Conservation (phyloP, 2,797 vertebrate genomes). For the Gephyroberyx darwinii region DNA sequence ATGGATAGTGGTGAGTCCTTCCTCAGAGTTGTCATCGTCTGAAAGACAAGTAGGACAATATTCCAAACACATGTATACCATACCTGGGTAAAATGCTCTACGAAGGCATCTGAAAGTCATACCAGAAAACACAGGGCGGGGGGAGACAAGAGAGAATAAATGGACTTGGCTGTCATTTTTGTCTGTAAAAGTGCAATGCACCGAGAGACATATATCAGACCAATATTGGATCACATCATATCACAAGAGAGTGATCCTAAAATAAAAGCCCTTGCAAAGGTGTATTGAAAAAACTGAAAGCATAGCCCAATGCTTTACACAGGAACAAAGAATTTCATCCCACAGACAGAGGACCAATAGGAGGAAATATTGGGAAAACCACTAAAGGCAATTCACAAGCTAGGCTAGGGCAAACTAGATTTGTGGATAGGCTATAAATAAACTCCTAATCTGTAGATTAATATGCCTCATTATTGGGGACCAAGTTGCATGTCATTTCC, state of each 20-base stretch:
- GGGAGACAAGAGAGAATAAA: conserved; percentile 79
- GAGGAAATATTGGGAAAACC: not conserved
- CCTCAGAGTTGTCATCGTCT: conserved; percentile 95
- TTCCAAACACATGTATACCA: conserved; percentile 87
- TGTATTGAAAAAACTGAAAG: not conserved
- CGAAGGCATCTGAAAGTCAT: conserved; percentile 80
- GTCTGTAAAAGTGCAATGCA: conserved; percentile 48
- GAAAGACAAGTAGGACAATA: conserved; percentile 84
- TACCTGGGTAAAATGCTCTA: conserved; percentile 83
- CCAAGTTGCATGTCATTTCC: not conserved
- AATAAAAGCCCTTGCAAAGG: too few relatives aligned
- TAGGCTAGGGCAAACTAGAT: not conserved
- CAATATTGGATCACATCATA: conserved; percentile 15
- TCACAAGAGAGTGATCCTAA: too few relatives aligned
- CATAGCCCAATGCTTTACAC: not conserved
- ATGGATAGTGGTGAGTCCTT: conserved; percentile 96
- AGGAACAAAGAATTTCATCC: conserved; percentile 29
- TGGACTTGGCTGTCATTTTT: conserved; percentile 69
- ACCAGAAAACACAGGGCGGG: conserved; percentile 77
- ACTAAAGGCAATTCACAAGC: not conserved
- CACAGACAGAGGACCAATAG: not conserved
- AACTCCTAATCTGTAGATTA: not conserved
- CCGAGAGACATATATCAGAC: conserved; percentile 59
- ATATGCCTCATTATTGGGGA: not conserved
- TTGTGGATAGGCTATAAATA: not conserved